These are phyloP conservation scores for Acrossocheilus fasciatus DNA, from an alignment of 2,797 vertebrate genomes.

Conservation along the genomic window DNA sequence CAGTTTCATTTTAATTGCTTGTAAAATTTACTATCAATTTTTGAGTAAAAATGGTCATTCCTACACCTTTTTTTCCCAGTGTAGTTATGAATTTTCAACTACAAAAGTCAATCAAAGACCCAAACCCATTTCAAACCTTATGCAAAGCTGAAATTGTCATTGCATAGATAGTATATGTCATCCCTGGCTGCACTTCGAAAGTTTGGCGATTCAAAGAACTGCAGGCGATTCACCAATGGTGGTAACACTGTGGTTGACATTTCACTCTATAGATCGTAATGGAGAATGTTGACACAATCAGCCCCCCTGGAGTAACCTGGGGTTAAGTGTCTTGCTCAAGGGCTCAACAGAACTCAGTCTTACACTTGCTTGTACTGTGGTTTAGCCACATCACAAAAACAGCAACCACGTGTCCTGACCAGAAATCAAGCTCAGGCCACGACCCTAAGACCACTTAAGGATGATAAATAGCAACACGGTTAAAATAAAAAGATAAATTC, in stretches of 20 bases:
- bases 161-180: background rate
- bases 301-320: background rate
- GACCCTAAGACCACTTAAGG: background rate
- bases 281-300: background rate
- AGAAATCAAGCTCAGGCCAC: background rate
- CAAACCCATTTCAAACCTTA: background rate
- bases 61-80: background rate
- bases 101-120: background rate
- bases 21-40: background rate
- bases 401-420: background rate
- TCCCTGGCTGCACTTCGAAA: background rate
- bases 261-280: background rate
- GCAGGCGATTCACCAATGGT: background rate
- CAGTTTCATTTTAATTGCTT: background rate
- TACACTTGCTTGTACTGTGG: too few relatives aligned
- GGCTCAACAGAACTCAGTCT: background rate
- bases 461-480: background rate
- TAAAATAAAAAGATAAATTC: background rate
- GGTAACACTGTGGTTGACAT: background rate
- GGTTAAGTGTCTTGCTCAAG: slow-evolving; percentile 13
- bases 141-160: background rate
- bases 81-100: background rate
- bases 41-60: too few relatives aligned
- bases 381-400: background rate
- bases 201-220: background rate